Conservation (phyloP, 2,113 vertebrate genomes). For the Corynorhinus townsendii region DNA sequence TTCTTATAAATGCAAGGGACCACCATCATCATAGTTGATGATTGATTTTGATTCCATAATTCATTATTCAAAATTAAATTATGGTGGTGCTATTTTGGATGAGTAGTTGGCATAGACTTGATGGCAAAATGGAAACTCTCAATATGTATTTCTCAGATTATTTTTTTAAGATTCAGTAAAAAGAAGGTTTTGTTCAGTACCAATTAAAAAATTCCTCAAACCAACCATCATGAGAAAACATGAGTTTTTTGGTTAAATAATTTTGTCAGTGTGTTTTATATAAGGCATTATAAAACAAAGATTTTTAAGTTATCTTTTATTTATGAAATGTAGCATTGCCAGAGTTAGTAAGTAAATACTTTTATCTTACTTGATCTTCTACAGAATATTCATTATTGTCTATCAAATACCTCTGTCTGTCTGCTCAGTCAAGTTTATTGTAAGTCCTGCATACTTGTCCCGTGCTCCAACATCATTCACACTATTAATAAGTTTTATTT, state of each 20-base stretch:
- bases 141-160: neutral
- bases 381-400: neutral
- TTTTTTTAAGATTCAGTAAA: neutral
- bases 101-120: neutral
- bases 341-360: neutral
- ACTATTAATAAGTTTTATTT: neutral
- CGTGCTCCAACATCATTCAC: neutral
- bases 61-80: neutral
- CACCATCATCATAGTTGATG: neutral
- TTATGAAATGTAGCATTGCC: neutral
- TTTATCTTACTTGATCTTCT: neutral
- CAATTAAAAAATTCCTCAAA: constrained; percentile 27
- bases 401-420: neutral
- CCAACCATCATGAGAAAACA: neutral
- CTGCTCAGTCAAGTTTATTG: neutral
- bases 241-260: neutral
- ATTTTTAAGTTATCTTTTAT: neutral
- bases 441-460: neutral
- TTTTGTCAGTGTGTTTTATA: neutral
- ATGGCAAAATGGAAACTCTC: neutral
- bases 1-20: neutral
- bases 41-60: constrained; percentile 1
- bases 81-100: neutral
- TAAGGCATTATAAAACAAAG: neutral
- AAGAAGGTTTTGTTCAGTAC: neutral